Evolutionary conservation across 1,140 invertebrate genomes (phyloP), one percentile per base, ranked within the genome.

Genomic region (Meloidogyne hapla): DNA sequence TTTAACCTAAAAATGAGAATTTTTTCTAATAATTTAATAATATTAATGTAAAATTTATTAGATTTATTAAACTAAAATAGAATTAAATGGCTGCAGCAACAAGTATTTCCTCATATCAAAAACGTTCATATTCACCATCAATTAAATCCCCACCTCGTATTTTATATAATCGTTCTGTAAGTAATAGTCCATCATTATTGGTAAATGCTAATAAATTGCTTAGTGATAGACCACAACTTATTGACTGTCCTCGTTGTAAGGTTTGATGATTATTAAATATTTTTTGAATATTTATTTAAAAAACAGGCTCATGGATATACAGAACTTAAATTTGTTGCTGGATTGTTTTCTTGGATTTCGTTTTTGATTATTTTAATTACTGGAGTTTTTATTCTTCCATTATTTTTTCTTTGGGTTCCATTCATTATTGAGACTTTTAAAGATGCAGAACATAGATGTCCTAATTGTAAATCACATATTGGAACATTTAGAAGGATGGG

Each of bases 391-490:
- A 77, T 84, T 25, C 70, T 84, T 18, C 83, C 83, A 33, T 76
- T 84, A n/a, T 84, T 84, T 75, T 80, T 84, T 76, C 75, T 84
- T 23, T 84, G 83, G 83, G 83, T 84, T 18, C 83, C 83, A 5
- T 84, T 84, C 69, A 83, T 83, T 67, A 75, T 84, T 21, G 83
- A 81, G 12, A 83, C 83, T 18, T 84, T 84, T 76, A 84, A 84
- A 72, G 83, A 84, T 66, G 83, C 76, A 40, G 83, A 84, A 70
- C 83, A 84, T 69, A 75, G 80, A 6, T 84, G 83, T 66, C 56
- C 78, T 56, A 81, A 82, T 56, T 84, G 83, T 68, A 84, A 79
- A 65, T 75, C 78, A n/a, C 81, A 78, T 74, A 80, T 84, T 28
- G 83, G 83, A 62, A 84, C 83, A 5, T 84, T 77, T 74, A 74